phyloP scores from a whole-genome alignment of 2,113 vertebrate species.

The Microtus richardsoni region DNA sequence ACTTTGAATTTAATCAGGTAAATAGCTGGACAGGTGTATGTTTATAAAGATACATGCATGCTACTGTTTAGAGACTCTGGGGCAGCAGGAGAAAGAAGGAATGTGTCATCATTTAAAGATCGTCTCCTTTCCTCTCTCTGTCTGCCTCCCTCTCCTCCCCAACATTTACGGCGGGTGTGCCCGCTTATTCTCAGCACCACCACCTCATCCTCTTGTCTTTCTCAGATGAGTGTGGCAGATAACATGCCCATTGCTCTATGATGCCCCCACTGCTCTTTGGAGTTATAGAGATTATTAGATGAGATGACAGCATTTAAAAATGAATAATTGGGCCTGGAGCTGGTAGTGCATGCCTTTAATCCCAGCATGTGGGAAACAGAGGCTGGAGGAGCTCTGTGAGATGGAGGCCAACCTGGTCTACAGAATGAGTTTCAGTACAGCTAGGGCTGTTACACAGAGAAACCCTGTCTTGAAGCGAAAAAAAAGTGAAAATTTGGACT shows the following conservation, averaged over 20 bases:
- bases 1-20: background rate
- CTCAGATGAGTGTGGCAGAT: background rate
- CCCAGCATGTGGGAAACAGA: no score
- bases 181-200: background rate
- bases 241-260: background rate
- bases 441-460: no score
- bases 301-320: background rate
- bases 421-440: no score
- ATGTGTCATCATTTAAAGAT: background rate
- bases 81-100: background rate
- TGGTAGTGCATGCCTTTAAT: no score
- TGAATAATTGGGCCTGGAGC: background rate
- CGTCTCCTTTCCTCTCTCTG: background rate
- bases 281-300: slow-evolving; percentile 7
- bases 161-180: background rate
- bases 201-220: background rate
- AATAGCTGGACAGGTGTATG: background rate
- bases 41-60: background rate
- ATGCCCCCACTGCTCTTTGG: background rate
- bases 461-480: no score
- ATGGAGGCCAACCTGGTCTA: no score
- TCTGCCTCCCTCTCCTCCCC: background rate
- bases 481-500: background rate
- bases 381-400: no score
- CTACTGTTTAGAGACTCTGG: background rate